Evolutionary conservation across 2,797 vertebrate genomes (phyloP), one percentile per base, ranked within the genome.

Genomic region (Cottoperca gobio): DNA sequence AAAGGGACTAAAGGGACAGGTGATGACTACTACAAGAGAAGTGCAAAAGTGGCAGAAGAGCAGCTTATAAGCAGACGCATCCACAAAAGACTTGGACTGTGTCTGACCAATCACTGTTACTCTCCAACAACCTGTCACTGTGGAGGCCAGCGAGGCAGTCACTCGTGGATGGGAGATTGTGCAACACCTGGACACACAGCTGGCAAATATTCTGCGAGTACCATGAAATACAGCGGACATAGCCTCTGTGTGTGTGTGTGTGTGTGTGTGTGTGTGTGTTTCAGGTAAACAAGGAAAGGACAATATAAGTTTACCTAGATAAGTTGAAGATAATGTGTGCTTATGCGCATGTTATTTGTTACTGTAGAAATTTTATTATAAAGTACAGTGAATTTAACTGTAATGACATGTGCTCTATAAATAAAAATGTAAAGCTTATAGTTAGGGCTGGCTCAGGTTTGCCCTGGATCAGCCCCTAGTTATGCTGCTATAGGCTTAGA

Each of bases 141-240:
- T 21, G 70, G 63, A 60, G 58, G 55, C 39, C 50, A 69, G 58
- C 14, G 57, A 55, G n/a, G 46, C 35, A 35, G 8, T 40, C 65
- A 73, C 21, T 61, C 76, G 54, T 77, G 62, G 49, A 64, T 60
- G 61, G 50, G 35, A 53, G 53, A 73, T 37, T 53, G 40, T 59
- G 45, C 49, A 76, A 82, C 73, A 82, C 66, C 74, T 81, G 83
- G 37, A 80, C 50, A 69, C 28, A 55, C 54, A 70, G 75, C 73
- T 80, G 75, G 69, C 45, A 61, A 46, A 58, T 31, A 45, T 64
- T 58, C 65, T 61, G 16, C 4, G 48, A 68, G 46, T 37, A 50
- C 17, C 16, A 63, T 72, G 1, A 60, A 65, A 82, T 33, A 62
- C 31, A 70, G 43, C 46, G 55, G 53, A 58, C 10, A 46, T 5